Percentiles rank a stretch among this genome's conserved stretches.
phyloP scores from a whole-genome alignment of 2,888 invertebrate genomes.

The Apamea crenata region DNA sequence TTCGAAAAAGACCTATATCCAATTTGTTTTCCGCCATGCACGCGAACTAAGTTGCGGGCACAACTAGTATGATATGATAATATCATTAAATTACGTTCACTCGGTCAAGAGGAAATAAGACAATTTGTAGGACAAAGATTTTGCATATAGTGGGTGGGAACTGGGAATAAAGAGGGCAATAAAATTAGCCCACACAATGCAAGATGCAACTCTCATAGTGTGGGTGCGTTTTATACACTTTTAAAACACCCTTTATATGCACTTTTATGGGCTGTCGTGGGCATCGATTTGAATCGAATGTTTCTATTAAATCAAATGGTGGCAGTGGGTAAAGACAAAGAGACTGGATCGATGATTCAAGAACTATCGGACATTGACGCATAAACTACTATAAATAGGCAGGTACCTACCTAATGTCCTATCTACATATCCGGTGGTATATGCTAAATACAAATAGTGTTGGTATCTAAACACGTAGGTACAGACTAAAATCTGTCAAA shows the following conservation, averaged over 20 bases:
- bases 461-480: neutral
- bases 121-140: conserved; percentile 56
- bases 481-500: too few relatives aligned
- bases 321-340: conserved; percentile 24
- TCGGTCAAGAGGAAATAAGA: conserved; percentile 54
- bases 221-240: conserved; percentile 47
- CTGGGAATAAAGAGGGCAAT: conserved; percentile 35
- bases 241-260: conserved; percentile 41
- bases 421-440: conserved; percentile 1
- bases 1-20: neutral
- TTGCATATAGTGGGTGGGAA: conserved; percentile 46
- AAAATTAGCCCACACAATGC: conserved; percentile 55
- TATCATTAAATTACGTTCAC: conserved; percentile 30
- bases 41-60: neutral
- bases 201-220: conserved; percentile 30
- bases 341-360: conserved; percentile 25
- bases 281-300: conserved; percentile 23
- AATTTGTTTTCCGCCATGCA: neutral
- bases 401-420: neutral
- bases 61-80: neutral
- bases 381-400: conserved; percentile 12
- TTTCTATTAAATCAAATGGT: conserved; percentile 30
- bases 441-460: conserved; percentile 18
- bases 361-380: conserved; percentile 1
- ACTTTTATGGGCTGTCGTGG: conserved; percentile 31